Evolutionary conservation across 2,797 vertebrate species (phyloP).

Genomic region (Onychomys arenicola): DNA sequence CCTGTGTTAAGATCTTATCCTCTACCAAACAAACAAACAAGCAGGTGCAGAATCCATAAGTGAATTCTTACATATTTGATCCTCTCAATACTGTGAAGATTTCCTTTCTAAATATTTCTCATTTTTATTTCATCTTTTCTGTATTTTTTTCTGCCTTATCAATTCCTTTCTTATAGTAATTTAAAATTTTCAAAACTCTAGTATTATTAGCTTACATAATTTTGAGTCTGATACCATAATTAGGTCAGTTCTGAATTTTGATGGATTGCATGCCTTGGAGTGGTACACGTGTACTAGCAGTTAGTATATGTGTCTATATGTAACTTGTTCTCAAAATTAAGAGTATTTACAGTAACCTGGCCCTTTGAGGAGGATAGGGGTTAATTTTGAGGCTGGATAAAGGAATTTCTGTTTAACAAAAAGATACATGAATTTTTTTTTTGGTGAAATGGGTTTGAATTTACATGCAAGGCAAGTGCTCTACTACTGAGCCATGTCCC

Average conservation of each 20-base stretch:
- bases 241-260: not conserved
- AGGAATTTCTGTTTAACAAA: conserved; percentile 39
- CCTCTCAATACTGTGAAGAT: not conserved
- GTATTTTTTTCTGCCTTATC: not conserved
- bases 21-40: not conserved
- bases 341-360: not conserved
- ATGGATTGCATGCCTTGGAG: not conserved
- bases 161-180: conserved; percentile 21
- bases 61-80: conserved; percentile 36
- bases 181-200: not conserved
- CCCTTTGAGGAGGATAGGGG: not conserved
- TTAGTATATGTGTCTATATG: not conserved
- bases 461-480: not conserved
- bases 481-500: not conserved
- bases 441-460: not conserved
- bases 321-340: conserved; percentile 46
- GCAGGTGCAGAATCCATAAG: not conserved
- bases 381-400: conserved; percentile 8
- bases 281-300: not conserved
- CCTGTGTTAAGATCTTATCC: not conserved
- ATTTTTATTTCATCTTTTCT: conserved; percentile 49
- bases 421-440: not conserved
- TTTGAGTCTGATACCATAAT: conserved; percentile 16
- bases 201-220: not conserved
- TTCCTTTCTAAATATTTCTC: not conserved